Percentiles rank a stretch among this genome's conserved stretches.
Evolutionary conservation across 2,888 invertebrate species (phyloP).

Genomic region (Orthosia incerta): DNA sequence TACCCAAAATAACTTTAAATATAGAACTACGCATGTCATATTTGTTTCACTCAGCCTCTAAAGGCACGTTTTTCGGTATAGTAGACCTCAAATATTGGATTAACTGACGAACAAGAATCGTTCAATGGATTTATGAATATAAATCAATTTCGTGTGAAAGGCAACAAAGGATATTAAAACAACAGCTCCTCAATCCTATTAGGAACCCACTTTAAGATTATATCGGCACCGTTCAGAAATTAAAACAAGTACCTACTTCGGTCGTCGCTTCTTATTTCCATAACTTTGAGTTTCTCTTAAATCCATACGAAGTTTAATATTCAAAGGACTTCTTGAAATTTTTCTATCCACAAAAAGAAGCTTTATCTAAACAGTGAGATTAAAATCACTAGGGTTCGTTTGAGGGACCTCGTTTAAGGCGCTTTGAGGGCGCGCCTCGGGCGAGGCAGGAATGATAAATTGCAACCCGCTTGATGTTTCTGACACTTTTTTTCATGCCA

Average conservation of each 20-base stretch:
- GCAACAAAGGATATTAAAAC: slow-evolving; percentile 44
- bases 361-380: slow-evolving; percentile 84
- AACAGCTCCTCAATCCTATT: slow-evolving; percentile 37
- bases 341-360: slow-evolving; percentile 72
- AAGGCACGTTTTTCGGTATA: slow-evolving; percentile 13
- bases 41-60: slow-evolving; percentile 11
- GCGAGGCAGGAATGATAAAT: slow-evolving; percentile 83
- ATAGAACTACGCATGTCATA: not conserved
- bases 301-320: slow-evolving; percentile 73
- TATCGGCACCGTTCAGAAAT: slow-evolving; percentile 39
- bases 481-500: slow-evolving; percentile 80
- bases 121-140: slow-evolving; percentile 42
- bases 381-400: slow-evolving; percentile 82
- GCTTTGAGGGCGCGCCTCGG: slow-evolving; percentile 80
- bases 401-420: slow-evolving; percentile 77
- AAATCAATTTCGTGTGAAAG: slow-evolving; percentile 45
- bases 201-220: slow-evolving; percentile 46
- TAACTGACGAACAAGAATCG: slow-evolving; percentile 32
- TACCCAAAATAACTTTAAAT: not conserved
- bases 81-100: slow-evolving; percentile 21
- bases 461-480: slow-evolving; percentile 80
- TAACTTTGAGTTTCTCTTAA: slow-evolving; percentile 67
- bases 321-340: slow-evolving; percentile 73
- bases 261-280: slow-evolving; percentile 55
- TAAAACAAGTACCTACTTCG: slow-evolving; percentile 45